phyloP scores from a whole-genome alignment of 2,797 vertebrate genomes.

The Threskiornis aethiopicus region DNA sequence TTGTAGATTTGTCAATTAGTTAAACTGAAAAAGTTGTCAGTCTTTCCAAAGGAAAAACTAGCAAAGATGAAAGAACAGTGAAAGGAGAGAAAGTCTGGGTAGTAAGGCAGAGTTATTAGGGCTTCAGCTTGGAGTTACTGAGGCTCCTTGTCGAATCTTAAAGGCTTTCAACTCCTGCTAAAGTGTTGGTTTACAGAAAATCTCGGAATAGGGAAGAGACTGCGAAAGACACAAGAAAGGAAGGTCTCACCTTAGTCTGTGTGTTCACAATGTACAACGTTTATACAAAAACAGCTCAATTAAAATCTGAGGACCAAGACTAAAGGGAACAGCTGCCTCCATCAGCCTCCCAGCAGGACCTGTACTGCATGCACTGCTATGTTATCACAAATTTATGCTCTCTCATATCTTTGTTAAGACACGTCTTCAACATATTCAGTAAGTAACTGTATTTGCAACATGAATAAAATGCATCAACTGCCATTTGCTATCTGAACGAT shows the following conservation, averaged over 20 bases:
- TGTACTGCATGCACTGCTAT: not conserved
- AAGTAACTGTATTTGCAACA: not conserved
- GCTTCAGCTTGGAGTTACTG: not conserved
- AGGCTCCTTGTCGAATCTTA: not conserved
- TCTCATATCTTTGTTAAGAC: not conserved
- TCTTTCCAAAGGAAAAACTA: not conserved
- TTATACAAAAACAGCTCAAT: not conserved
- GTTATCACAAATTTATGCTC: not conserved
- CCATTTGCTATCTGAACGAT: not conserved
- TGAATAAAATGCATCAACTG: not conserved
- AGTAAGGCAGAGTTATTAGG: not conserved
- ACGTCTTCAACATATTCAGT: not conserved
- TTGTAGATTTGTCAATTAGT: not conserved
- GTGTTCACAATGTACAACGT: not conserved
- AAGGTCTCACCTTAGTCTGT: not conserved
- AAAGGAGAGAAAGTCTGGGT: not conserved
- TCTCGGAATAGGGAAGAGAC: not conserved
- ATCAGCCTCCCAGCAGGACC: not conserved
- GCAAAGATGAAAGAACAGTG: not conserved
- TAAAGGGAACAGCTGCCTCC: not conserved
- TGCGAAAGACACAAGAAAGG: not conserved
- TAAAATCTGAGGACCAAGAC: not conserved
- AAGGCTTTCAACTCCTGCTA: not conserved
- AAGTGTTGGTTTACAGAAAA: not conserved
- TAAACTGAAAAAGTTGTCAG: not conserved